Conservation (phyloP, 2,113 vertebrate species). For the cat (Felis catus) region F.catus_Fca126_mat1.0 CM031423.1:21642501-21643000, state of each 20-base stretch:
- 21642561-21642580: neutral
- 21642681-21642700: neutral
- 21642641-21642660: neutral
- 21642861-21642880: slow-evolving; percentile 1
- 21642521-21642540: neutral
- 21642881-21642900: neutral
- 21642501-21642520: neutral
- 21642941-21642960: neutral
- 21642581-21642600: neutral
- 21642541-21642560: neutral
- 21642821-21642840: neutral
- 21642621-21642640: neutral
- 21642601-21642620: neutral
- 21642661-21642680: neutral
- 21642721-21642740: neutral
- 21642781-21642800: neutral
- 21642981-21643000: neutral
- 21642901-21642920: neutral
- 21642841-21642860: neutral
- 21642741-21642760: neutral
- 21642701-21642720: neutral
- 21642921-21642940: neutral
- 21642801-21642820: neutral
- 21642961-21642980: neutral
- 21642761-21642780: neutral